phyloP scores from a whole-genome alignment of 1,140 invertebrate species.

The Trachelipus rathkii region DNA sequence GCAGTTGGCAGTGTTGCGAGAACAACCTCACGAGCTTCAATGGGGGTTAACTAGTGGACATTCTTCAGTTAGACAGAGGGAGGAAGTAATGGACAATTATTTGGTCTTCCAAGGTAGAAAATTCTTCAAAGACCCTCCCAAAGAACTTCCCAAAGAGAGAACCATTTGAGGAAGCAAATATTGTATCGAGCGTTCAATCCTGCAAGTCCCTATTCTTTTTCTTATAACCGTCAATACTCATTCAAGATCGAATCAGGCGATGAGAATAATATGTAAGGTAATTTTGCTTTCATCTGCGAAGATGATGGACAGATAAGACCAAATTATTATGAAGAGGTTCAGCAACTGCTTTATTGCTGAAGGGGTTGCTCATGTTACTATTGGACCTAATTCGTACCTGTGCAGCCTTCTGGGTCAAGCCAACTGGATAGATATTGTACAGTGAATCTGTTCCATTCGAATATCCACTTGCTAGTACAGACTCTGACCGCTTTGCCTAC shows the following conservation, averaged over 20 bases:
- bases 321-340: conserved; percentile 30
- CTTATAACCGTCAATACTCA: conserved; percentile 25
- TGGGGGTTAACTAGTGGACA: neutral
- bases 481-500: conserved; percentile 43
- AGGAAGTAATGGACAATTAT: neutral
- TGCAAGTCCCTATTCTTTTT: conserved; percentile 30
- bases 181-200: neutral
- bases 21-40: neutral
- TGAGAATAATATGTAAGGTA: conserved; percentile 33
- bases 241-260: conserved; percentile 30
- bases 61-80: neutral
- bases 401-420: conserved; percentile 2
- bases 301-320: conserved; percentile 29
- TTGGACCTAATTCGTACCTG: conserved; percentile 22
- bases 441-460: conserved; percentile 14
- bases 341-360: conserved; percentile 36
- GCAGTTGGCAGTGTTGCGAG: too few species aligned
- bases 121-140: too few species aligned
- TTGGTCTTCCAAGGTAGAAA: too few species aligned
- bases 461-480: conserved; percentile 29
- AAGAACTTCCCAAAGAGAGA: too few species aligned
- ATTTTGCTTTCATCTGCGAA: conserved; percentile 32
- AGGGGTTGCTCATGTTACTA: conserved; percentile 32
- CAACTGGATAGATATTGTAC: conserved; percentile 16
- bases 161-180: conserved; percentile 28